phyloP scores from a whole-genome alignment of 2,797 vertebrate genomes.

The Trichosurus vulpecula region DNA sequence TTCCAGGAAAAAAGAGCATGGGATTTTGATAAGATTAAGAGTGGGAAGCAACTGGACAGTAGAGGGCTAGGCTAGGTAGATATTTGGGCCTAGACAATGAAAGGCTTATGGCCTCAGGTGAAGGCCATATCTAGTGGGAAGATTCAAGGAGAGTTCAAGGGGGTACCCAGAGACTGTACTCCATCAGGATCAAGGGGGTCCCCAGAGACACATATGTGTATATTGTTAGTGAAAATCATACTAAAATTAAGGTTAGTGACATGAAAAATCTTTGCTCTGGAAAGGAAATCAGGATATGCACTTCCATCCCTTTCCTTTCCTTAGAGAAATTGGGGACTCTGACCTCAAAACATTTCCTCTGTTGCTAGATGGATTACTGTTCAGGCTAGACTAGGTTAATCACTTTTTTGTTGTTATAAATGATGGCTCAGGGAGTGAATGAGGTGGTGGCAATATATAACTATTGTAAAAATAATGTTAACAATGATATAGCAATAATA shows the following conservation, averaged over 20 bases:
- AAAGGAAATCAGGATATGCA: neutral
- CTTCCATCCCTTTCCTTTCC: neutral
- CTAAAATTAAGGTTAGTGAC: neutral
- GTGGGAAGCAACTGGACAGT: too few relatives aligned
- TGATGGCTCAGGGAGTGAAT: rapidly evolving
- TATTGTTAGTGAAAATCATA: neutral
- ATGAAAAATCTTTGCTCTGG: neutral
- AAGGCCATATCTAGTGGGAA: too few relatives aligned
- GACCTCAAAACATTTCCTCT: neutral
- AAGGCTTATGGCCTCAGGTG: too few relatives aligned
- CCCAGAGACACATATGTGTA: neutral
- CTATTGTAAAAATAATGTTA: neutral
- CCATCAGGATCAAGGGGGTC: too few relatives aligned
- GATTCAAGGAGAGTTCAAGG: too few relatives aligned
- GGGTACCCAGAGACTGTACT: too few relatives aligned
- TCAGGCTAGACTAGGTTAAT: neutral
- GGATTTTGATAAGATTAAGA: too few relatives aligned
- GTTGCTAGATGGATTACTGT: neutral
- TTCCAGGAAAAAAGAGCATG: too few relatives aligned
- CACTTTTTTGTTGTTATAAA: neutral
- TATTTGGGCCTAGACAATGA: too few relatives aligned
- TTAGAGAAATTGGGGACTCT: neutral
- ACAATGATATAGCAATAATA: too few relatives aligned
- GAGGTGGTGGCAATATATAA: neutral
- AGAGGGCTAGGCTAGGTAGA: too few relatives aligned